Percentiles rank a stretch among this genome's conserved stretches.
Evolutionary conservation across 2,797 vertebrate species (phyloP).

Genomic region (Xenops minutus): DNA sequence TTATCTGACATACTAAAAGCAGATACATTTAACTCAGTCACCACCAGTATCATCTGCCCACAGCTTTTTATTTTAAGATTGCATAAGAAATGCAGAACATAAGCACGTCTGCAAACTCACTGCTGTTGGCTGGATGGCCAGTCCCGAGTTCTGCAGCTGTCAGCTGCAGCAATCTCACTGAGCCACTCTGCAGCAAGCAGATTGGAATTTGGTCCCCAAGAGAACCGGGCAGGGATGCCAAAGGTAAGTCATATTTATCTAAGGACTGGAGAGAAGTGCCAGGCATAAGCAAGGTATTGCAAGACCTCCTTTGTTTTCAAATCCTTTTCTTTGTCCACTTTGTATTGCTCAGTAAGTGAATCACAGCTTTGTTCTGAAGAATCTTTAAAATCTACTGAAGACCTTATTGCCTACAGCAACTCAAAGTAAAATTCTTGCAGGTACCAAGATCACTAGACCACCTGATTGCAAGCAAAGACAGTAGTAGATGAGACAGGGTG

Average conservation of each 20-base stretch:
- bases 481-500: background rate
- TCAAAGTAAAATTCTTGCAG: background rate
- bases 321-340: background rate
- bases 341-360: background rate
- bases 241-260: slow-evolving; percentile 20
- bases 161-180: slow-evolving; percentile 29
- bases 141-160: slow-evolving; percentile 19
- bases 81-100: background rate
- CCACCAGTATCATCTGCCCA: background rate
- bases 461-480: background rate
- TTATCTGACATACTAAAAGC: background rate
- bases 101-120: slow-evolving; percentile 20
- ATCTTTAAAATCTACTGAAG: background rate
- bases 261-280: background rate
- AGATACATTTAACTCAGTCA: background rate
- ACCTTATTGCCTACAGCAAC: background rate
- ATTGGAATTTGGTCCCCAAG: slow-evolving; percentile 5
- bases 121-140: slow-evolving; percentile 22
- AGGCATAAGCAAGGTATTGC: background rate
- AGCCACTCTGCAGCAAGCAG: slow-evolving; percentile 28
- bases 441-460: slow-evolving; percentile 10
- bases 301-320: background rate
- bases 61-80: background rate
- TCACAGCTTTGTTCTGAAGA: background rate
- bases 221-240: slow-evolving; percentile 10